Evolutionary conservation across 2,113 vertebrate genomes (phyloP), one percentile per base, ranked within the genome.

Genomic region (Neogale vison): DNA sequence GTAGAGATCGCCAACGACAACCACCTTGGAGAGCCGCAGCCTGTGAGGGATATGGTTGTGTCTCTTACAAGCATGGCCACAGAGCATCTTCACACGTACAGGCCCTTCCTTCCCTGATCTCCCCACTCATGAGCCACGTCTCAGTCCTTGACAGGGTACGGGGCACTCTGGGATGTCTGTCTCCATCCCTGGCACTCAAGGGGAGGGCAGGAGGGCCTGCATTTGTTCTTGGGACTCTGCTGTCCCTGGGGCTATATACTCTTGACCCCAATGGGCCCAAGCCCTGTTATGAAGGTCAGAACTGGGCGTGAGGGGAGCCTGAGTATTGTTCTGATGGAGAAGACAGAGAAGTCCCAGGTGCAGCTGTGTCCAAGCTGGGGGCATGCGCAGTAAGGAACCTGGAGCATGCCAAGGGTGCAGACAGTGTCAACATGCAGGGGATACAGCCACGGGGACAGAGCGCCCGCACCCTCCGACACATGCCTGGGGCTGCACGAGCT

Each of bases 1-100:
- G 65, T 99, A 99, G 36, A 99, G 98, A 91, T 99, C 99, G 55
- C 99, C 99, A 42, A 99, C 99, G 23, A 99, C 99, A 42, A 99
- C 99, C 72, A 99, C 99, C 98, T 99, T 99, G 79, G 99, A 99
- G 98, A 99, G 99, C 96, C 99, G 99, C 97, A 99, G 98, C 95
- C 99, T 99, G 98, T 97, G 74, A 88, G 1, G 98, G 94, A 97
- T 4, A 57, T 0, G n/a, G 39, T 9, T 2, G 0, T 5, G 21
- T 55, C 42, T 67, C n/a, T 72, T 17, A 47, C 18, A 17, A 7
- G 36, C 26, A 14, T 3, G 63, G 69, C 45, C 82, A 47, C 5
- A 6, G 23, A 50, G 42, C 15, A 26, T 87, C 83, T 79, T 50
- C 57, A 57, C 7, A 18, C 3, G 26, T 2, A 15, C 39, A 8